Evolutionary conservation across 2,888 invertebrate species (phyloP).

Genomic region (Caenorhabditis sp.): DNA sequence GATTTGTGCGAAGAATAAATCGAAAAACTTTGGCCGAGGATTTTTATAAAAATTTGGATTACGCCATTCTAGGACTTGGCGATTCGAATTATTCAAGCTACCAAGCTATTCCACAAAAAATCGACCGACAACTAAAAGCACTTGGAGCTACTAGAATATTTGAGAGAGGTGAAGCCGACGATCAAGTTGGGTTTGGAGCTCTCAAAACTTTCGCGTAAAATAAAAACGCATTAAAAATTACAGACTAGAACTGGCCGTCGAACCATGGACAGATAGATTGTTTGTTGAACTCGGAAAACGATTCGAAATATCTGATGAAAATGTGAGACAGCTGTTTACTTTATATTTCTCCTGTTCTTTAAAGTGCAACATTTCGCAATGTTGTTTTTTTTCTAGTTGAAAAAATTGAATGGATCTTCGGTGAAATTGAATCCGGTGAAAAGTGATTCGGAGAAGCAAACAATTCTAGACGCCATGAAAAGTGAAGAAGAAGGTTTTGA

Average conservation of each 20-base stretch:
- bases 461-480: not conserved
- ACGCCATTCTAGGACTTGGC: slow-evolving; percentile 75
- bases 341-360: not conserved
- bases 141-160: slow-evolving; percentile 74
- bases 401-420: slow-evolving; percentile 15
- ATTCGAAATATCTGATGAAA: slow-evolving; percentile 33
- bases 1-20: slow-evolving; percentile 74
- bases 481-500: too few species aligned
- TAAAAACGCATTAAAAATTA: not conserved
- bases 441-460: slow-evolving; percentile 29
- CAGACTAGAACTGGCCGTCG: slow-evolving; percentile 74
- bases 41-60: slow-evolving; percentile 72
- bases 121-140: slow-evolving; percentile 72
- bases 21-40: slow-evolving; percentile 71
- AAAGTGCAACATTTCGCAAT: not conserved
- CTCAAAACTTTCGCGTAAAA: not conserved
- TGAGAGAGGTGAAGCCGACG: slow-evolving; percentile 74
- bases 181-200: slow-evolving; percentile 73
- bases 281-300: slow-evolving; percentile 53
- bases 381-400: slow-evolving; percentile 8
- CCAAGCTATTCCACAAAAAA: slow-evolving; percentile 74
- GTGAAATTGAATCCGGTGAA: slow-evolving; percentile 34
- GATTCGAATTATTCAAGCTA: slow-evolving; percentile 76
- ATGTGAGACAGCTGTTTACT: slow-evolving; percentile 6
- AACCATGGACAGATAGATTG: slow-evolving; percentile 74